phyloP scores from a whole-genome alignment of 2,888 invertebrate genomes.

The Leucophora obtusa region DNA sequence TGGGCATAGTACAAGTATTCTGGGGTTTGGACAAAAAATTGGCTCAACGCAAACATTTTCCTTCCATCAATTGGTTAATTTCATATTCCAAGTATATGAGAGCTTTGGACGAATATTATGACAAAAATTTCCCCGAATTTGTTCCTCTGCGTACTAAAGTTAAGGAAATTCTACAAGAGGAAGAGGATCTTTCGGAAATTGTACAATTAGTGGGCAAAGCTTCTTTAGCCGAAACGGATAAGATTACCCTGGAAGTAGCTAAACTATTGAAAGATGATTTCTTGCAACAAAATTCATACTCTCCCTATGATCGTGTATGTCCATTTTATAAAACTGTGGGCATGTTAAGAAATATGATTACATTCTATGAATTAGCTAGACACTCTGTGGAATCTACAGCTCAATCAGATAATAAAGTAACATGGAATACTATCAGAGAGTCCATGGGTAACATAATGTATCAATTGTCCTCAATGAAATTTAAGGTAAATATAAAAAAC shows the following conservation, averaged over 20 bases:
- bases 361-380: constrained; percentile 97
- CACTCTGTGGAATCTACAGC: constrained; percentile 98
- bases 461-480: constrained; percentile 98
- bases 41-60: constrained; percentile 99
- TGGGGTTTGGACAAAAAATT: constrained; percentile 99
- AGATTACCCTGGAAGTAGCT: constrained; percentile 98
- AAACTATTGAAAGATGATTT: constrained; percentile 98
- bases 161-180: constrained; percentile 96
- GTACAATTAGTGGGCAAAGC: constrained; percentile 99
- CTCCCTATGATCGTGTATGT: constrained; percentile 96
- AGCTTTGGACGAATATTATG: constrained; percentile 98
- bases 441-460: constrained; percentile 96
- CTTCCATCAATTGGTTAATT: constrained; percentile 99
- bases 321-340: constrained; percentile 99
- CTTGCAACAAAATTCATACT: constrained; percentile 99
- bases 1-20: constrained; percentile 98
- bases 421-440: constrained; percentile 97
- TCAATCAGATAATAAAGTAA: constrained; percentile 97
- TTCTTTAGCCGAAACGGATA: constrained; percentile 97
- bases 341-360: constrained; percentile 98
- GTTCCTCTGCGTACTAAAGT: constrained; percentile 95
- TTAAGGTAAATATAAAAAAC: constrained; percentile 84
- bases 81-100: constrained; percentile 99
- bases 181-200: constrained; percentile 99
- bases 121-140: constrained; percentile 97